Conservation (phyloP, 35 echinoderm and acorn worm genomes). For the Strongylocentrotus purpuratus region DNA sequence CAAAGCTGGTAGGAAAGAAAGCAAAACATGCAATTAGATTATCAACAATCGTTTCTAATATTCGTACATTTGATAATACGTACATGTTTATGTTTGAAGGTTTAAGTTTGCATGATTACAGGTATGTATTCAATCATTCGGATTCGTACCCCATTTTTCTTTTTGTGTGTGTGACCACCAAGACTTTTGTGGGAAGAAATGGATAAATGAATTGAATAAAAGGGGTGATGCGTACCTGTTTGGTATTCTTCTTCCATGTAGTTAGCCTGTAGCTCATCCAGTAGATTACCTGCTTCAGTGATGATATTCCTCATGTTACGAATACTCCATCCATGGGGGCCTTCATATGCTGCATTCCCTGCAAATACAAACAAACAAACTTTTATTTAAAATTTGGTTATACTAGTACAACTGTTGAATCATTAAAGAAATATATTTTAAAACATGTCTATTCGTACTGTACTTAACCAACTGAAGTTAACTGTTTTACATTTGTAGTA, state of each 20-base stretch:
- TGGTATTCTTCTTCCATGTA: slow-evolving; percentile 62
- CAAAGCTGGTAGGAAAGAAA: slow-evolving; percentile 2
- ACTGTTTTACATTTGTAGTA: too few species aligned
- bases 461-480: background rate
- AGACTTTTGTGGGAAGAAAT: too few species aligned
- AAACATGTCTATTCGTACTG: background rate
- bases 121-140: too few species aligned
- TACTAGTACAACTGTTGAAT: background rate
- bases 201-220: too few species aligned
- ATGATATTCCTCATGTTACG: slow-evolving; percentile 72
- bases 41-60: too few species aligned
- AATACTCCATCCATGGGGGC: slow-evolving; percentile 76
- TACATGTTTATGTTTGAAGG: too few species aligned
- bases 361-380: background rate
- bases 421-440: too few species aligned
- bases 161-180: too few species aligned
- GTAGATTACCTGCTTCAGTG: slow-evolving; percentile 67
- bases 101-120: too few species aligned
- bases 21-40: too few species aligned
- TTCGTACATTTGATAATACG: too few species aligned
- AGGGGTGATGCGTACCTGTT: slow-evolving; percentile 36
- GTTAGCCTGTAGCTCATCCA: slow-evolving; percentile 75
- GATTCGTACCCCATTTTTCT: too few species aligned
- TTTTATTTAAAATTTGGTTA: background rate
- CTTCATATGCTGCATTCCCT: slow-evolving; percentile 61